Percentiles rank a stretch among this genome's conserved stretches.
phyloP scores from a whole-genome alignment of 2,113 vertebrate genomes.

The Damaliscus lunatus region DNA sequence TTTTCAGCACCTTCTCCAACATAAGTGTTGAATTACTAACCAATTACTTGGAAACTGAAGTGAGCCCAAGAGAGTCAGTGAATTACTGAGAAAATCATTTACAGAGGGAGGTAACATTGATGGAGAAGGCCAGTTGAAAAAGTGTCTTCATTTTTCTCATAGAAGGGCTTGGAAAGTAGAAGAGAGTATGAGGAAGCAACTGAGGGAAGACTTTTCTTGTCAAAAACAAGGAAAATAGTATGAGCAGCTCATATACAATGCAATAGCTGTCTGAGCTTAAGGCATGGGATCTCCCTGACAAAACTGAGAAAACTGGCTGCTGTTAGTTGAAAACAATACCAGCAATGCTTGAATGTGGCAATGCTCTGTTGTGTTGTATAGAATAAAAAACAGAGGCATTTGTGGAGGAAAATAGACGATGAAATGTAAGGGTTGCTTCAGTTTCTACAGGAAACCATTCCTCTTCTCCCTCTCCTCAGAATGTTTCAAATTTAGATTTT shows the following conservation, averaged over 20 bases:
- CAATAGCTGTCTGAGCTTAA: not conserved
- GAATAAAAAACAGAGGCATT: not conserved
- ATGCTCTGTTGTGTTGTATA: not conserved
- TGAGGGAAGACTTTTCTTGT: not conserved
- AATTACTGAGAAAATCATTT: constrained; percentile 27
- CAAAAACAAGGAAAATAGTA: not conserved
- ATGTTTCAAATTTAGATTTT: not conserved
- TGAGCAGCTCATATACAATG: not conserved
- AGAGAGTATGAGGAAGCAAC: not conserved
- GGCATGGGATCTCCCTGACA: not conserved
- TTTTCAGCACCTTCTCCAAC: constrained; percentile 19
- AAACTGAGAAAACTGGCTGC: not conserved
- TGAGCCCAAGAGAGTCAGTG: not conserved
- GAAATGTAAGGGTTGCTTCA: not conserved
- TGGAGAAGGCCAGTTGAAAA: not conserved
- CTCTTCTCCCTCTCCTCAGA: not conserved
- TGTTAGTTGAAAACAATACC: not conserved
- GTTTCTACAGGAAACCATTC: not conserved
- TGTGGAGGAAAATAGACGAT: not conserved
- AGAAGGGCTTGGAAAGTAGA: not conserved
- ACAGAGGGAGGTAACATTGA: not conserved
- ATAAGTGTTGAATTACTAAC: constrained; percentile 6
- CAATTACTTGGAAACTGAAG: constrained; percentile 19
- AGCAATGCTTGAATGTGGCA: not conserved
- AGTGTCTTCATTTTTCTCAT: not conserved